These are phyloP conservation scores for Metopia argyrocephala DNA, from an alignment of 2,888 invertebrate species.

Conservation along the genomic window DNA sequence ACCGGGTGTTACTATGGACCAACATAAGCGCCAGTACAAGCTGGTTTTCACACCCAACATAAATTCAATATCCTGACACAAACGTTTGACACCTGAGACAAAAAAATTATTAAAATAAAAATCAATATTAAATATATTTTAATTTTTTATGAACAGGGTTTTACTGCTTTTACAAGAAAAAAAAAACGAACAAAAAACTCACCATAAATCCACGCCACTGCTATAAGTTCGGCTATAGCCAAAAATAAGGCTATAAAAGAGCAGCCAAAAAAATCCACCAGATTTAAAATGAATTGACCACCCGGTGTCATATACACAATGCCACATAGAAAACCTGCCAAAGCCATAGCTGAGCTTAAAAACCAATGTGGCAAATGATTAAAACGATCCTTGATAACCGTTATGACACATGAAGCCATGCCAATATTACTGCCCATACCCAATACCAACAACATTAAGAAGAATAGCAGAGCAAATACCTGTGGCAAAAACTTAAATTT, in stretches of 20 bases:
- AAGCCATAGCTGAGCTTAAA: slow-evolving; percentile 78
- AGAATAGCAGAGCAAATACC: slow-evolving; percentile 81
- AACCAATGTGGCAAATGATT: slow-evolving; percentile 79
- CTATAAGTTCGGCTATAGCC: slow-evolving; percentile 84
- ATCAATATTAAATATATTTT: neutral
- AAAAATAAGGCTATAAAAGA: slow-evolving; percentile 86
- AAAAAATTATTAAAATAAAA: neutral
- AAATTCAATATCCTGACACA: slow-evolving; percentile 87
- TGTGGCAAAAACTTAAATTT: slow-evolving; percentile 80
- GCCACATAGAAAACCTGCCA: slow-evolving; percentile 81
- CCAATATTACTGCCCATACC: slow-evolving; percentile 80
- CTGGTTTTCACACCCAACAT: slow-evolving; percentile 84
- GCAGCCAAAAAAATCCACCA: slow-evolving; percentile 87
- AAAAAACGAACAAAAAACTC: slow-evolving; percentile 28
- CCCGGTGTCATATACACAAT: slow-evolving; percentile 84
- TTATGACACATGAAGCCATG: slow-evolving; percentile 79
- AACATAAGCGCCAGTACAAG: slow-evolving; percentile 89
- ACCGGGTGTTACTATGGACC: slow-evolving; percentile 86
- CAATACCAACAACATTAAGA: slow-evolving; percentile 80
- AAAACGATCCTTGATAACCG: slow-evolving; percentile 79
- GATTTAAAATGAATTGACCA: slow-evolving; percentile 85
- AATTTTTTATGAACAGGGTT: neutral
- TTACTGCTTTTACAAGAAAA: neutral
- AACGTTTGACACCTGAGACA: slow-evolving; percentile 81
- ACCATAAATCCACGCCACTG: slow-evolving; percentile 89